phyloP scores from a whole-genome alignment of 2,797 vertebrate genomes.

The Hippopotamyrus pictus region DNA sequence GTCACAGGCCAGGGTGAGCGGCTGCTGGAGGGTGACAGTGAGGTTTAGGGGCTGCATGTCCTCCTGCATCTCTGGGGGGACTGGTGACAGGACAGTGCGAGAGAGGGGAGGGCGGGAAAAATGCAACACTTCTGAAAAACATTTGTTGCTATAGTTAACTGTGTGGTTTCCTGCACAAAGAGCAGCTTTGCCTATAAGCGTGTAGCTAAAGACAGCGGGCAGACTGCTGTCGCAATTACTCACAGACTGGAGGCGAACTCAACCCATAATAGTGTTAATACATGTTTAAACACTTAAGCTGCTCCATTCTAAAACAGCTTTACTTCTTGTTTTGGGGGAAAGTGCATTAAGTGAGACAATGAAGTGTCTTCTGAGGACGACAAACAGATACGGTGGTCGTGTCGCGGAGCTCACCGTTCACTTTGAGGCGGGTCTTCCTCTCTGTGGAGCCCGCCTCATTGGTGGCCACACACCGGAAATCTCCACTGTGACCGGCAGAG shows the following conservation, averaged over 20 bases:
- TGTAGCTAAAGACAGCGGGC: background rate
- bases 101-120: background rate
- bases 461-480: conserved; percentile 75
- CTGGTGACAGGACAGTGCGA: conserved; percentile 42
- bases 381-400: background rate
- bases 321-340: background rate
- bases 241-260: background rate
- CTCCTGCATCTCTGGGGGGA: conserved; percentile 74
- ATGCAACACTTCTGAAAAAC: background rate
- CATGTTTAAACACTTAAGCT: background rate
- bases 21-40: conserved; percentile 69
- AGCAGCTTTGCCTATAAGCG: background rate
- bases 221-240: background rate
- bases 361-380: background rate
- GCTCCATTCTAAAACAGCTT: background rate
- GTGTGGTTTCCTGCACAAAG: background rate
- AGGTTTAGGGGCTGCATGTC: conserved; percentile 60
- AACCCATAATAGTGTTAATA: background rate
- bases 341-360: background rate
- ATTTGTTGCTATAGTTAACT: background rate
- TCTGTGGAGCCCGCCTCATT: conserved; percentile 76
- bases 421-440: conserved; percentile 69
- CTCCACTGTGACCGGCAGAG: conserved; percentile 67
- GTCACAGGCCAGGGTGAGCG: conserved; percentile 73
- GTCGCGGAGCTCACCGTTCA: conserved; percentile 61